Conservation (phyloP, 2,113 vertebrate genomes). For the Trematocara macrostoma region DNA sequence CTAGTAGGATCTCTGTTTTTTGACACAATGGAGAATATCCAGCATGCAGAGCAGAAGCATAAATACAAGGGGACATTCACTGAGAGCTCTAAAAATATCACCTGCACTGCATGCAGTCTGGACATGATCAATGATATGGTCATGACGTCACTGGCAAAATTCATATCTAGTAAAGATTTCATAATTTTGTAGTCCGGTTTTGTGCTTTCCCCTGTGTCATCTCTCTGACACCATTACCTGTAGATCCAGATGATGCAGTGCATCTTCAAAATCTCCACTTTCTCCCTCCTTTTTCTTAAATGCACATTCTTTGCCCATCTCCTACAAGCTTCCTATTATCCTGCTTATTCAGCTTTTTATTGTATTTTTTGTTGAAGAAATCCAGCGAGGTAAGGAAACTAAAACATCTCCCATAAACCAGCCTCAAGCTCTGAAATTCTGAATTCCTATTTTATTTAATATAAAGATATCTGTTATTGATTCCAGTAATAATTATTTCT, state of each 20-base stretch:
- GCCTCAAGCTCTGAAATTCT: not conserved
- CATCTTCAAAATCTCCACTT: conserved; percentile 79
- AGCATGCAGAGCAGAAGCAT: not conserved
- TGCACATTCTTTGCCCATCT: not conserved
- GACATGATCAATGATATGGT: not conserved
- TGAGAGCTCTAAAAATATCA: not conserved
- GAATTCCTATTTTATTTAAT: not conserved
- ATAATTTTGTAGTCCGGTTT: not conserved
- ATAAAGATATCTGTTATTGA: not conserved
- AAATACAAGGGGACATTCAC: rapidly evolving
- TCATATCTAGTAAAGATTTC: not conserved
- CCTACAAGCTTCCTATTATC: not conserved
- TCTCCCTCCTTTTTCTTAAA: not conserved
- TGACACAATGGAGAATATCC: rapidly evolving
- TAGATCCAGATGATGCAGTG: conserved; percentile 55
- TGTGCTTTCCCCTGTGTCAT: not conserved
- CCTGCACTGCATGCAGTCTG: not conserved
- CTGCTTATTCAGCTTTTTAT: not conserved
- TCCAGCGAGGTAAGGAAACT: not conserved
- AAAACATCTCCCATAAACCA: not conserved
- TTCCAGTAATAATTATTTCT: not conserved
- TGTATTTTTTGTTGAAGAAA: not conserved
- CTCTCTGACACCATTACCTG: conserved; percentile 51
- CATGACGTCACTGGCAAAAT: not conserved
- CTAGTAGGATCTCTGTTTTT: rapidly evolving